Conservation (phyloP, 2,888 invertebrate genomes). For the Notodonta dromedarius region DNA sequence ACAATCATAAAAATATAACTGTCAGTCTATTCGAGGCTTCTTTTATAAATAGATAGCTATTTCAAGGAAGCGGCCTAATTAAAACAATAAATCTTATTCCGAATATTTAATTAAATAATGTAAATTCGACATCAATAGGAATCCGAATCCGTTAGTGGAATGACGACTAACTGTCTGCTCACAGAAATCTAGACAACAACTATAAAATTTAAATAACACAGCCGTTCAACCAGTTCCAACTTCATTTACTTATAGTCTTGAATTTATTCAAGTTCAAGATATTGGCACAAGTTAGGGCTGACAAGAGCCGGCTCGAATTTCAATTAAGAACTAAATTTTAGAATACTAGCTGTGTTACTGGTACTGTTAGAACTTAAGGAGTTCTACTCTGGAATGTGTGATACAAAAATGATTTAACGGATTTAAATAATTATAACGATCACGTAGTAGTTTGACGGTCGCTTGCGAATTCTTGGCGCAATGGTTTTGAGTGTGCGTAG, state of each 20-base stretch:
- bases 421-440: too few species aligned
- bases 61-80: not conserved
- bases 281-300: constrained; percentile 11
- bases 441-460: too few species aligned
- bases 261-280: constrained; percentile 26
- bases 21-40: too few species aligned
- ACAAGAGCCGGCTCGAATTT: constrained; percentile 1
- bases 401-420: too few species aligned
- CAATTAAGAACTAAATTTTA: not conserved
- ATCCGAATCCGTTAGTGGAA: constrained; percentile 26
- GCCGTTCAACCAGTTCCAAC: constrained; percentile 24
- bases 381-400: too few species aligned
- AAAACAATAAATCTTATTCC: constrained; percentile 13
- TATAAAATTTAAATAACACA: constrained; percentile 14
- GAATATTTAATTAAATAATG: constrained; percentile 4
- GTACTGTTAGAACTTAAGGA: too few species aligned
- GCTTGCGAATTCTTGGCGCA: too few species aligned
- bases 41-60: too few species aligned
- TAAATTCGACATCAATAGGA: constrained; percentile 5
- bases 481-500: too few species aligned
- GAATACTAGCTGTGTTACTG: too few species aligned
- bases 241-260: constrained; percentile 23
- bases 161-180: constrained; percentile 9
- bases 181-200: constrained; percentile 12
- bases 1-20: too few species aligned